These are phyloP conservation scores for Philantomba maxwellii DNA, from an alignment of 2,113 vertebrate genomes.

Conservation along the genomic window DNA sequence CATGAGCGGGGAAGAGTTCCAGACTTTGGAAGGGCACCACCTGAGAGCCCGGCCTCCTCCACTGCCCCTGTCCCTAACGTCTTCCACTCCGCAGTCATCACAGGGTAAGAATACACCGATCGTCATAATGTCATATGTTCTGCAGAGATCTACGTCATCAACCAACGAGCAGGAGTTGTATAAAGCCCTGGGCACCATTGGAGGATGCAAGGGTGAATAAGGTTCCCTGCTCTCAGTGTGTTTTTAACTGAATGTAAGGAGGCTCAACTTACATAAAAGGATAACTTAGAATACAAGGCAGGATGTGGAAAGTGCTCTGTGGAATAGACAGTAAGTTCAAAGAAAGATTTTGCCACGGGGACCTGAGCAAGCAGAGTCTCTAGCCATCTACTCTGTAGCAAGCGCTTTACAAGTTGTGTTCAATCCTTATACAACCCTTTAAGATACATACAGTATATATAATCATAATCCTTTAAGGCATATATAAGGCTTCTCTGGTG, in stretches of 20 bases:
- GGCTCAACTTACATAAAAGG: not conserved
- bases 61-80: accelerated
- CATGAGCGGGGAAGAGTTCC: not conserved
- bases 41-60: too few species aligned
- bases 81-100: too few species aligned
- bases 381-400: not conserved
- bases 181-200: accelerated
- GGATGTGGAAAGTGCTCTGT: not conserved
- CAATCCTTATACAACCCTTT: not conserved
- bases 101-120: not conserved
- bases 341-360: not conserved
- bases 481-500: not conserved
- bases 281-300: not conserved
- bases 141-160: not conserved
- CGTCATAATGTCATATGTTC: not conserved
- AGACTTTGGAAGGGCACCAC: not conserved
- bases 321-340: not conserved
- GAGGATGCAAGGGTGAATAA: not conserved
- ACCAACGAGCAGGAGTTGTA: too few species aligned
- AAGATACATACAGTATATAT: not conserved
- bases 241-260: not conserved
- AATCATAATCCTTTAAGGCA: not conserved
- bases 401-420: not conserved
- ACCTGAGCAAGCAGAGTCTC: not conserved
- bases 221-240: not conserved